A percentile compares a stretch with the other conserved stretches of the same genome.
phyloP scores from a whole-genome alignment of 2,113 vertebrate species.

The Cranoglanis bouderius region DNA sequence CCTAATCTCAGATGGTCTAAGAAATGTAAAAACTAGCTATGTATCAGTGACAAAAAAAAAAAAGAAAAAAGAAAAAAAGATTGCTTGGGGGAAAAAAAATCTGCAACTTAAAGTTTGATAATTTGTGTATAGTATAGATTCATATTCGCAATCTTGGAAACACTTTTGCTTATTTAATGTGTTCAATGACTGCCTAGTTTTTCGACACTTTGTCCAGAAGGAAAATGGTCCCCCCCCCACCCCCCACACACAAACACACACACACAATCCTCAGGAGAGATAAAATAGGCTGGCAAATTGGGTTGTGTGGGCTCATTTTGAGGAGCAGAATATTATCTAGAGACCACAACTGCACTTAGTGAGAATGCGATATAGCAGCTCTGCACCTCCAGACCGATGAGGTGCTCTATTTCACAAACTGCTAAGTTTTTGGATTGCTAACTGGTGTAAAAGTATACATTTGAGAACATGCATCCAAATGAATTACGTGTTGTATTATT shows the following conservation, averaged over 20 bases:
- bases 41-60: too few relatives aligned
- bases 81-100: background rate
- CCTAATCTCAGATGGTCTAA: background rate
- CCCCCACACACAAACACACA: background rate
- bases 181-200: background rate
- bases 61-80: background rate
- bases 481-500: background rate
- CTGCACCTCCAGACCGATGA: background rate
- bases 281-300: constrained; percentile 23
- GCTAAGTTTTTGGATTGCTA: background rate
- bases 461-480: background rate
- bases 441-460: background rate
- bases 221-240: background rate
- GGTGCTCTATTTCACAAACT: constrained; percentile 6
- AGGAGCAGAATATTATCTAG: constrained; percentile 1
- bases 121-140: background rate
- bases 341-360: constrained; percentile 3
- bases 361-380: constrained; percentile 30
- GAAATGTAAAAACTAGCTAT: background rate
- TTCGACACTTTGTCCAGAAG: background rate
- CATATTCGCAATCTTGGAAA: background rate
- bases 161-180: background rate
- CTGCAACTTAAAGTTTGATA: background rate
- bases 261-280: background rate
- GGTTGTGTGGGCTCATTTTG: constrained; percentile 28